Conservation (phyloP, 2,113 vertebrate genomes). For the Sebastes schlegelii region DNA sequence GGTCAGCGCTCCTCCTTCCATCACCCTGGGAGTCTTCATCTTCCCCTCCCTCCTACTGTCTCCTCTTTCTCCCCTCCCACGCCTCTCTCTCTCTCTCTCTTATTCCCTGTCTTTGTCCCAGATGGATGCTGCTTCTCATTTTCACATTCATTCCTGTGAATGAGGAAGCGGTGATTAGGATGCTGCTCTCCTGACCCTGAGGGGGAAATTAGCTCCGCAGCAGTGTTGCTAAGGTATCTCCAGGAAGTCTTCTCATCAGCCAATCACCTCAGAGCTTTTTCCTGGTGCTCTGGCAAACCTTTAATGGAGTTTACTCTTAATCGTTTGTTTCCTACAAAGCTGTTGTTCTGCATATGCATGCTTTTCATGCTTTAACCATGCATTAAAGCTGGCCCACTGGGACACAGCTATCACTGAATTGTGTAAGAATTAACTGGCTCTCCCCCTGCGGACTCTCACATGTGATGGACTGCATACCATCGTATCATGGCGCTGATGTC, state of each 20-base stretch:
- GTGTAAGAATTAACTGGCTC: slow-evolving; percentile 36
- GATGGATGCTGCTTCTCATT: slow-evolving; percentile 35
- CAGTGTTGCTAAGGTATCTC: slow-evolving; percentile 58
- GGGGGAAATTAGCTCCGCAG: neutral
- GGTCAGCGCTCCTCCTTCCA: slow-evolving; percentile 2
- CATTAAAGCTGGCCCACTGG: slow-evolving; percentile 24
- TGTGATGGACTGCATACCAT: slow-evolving; percentile 34
- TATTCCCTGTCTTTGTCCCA: slow-evolving; percentile 16
- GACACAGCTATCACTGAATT: slow-evolving; percentile 11
- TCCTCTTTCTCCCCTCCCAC: slow-evolving; percentile 20
- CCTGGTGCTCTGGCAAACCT: neutral
- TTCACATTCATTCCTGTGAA: slow-evolving; percentile 33
- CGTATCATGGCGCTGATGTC: slow-evolving; percentile 28
- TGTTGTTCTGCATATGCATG: slow-evolving; percentile 11
- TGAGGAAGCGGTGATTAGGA: slow-evolving; percentile 43
- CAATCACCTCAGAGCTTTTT: slow-evolving; percentile 41
- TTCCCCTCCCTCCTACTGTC: slow-evolving; percentile 6
- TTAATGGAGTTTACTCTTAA: slow-evolving; percentile 21
- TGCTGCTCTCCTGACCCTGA: slow-evolving; percentile 33
- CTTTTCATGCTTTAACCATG: slow-evolving; percentile 25
- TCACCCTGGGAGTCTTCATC: slow-evolving; percentile 20
- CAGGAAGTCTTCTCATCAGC: slow-evolving; percentile 32
- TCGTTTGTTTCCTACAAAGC: slow-evolving; percentile 8
- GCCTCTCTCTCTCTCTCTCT: neutral
- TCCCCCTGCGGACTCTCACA: slow-evolving; percentile 12